Conservation (phyloP, 2,888 invertebrate species). For the Mythimna albipuncta region DNA sequence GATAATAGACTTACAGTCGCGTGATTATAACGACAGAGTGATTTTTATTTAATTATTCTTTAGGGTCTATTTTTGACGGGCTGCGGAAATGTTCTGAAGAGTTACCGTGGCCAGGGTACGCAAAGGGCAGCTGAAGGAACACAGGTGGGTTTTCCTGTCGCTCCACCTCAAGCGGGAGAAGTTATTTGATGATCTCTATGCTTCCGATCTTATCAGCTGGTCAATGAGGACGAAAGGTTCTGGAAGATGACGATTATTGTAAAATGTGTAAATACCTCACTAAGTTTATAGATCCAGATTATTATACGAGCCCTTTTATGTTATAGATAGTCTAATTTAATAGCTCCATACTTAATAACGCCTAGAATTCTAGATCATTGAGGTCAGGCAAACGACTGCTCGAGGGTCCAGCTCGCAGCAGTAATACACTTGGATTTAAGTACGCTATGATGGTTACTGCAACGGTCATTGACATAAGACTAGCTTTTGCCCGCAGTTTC, state of each 20-base stretch:
- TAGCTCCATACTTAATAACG: constrained; percentile 18
- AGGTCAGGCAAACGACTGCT: constrained; percentile 8
- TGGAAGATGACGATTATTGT: too few relatives aligned
- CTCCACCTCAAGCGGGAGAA: too few relatives aligned
- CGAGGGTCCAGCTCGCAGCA: background rate
- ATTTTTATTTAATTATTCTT: background rate
- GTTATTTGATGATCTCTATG: too few relatives aligned
- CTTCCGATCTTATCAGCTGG: too few relatives aligned
- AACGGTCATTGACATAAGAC: constrained; percentile 1
- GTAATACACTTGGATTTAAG: constrained; percentile 21
- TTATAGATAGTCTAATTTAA: background rate
- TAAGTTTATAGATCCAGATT: background rate
- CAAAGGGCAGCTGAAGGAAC: too few relatives aligned
- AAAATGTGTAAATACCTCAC: too few relatives aligned
- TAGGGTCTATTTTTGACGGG: background rate
- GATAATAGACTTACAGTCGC: background rate
- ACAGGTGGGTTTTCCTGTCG: too few relatives aligned
- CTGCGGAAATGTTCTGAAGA: too few relatives aligned
- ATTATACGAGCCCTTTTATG: background rate
- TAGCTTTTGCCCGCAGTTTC: too few relatives aligned
- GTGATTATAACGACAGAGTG: background rate
- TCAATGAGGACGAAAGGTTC: too few relatives aligned
- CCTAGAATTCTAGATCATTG: constrained; percentile 24
- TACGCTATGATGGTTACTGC: background rate
- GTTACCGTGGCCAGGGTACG: too few relatives aligned